Evolutionary conservation across 2,797 vertebrate species (phyloP), one percentile per base, ranked within the genome.

Genomic region (Holocentrus rufus): DNA sequence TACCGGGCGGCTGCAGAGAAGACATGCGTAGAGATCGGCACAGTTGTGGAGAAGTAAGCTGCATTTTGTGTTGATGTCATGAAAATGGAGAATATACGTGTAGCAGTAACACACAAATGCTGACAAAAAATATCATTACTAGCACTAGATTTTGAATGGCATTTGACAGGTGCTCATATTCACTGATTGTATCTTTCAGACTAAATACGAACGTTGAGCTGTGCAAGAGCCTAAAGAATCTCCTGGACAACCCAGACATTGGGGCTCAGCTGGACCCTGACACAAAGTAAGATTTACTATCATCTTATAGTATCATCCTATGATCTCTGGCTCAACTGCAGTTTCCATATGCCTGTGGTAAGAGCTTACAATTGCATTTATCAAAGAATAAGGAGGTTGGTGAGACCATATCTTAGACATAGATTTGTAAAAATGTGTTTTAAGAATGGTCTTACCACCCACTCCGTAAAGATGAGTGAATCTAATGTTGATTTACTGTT

Each of bases 121-220:
- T 18, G 44, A 17, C 47, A 22, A 50, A 50, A 9, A 9, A 31
- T 56, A 7, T 34, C 1, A 7, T n/a, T 56, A n/a, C 3, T 31
- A 31, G 5, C 15, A 15, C 13, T 3, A 0, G 31, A 34, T 31
- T 17, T 39, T 62, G 1, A 79, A 17, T 58, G 27, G 1, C 7
- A 34, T 18, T 60, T 58, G n/a, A 47, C 42, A 36, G 6, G 60
- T 65, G 44, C 27, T 75, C 10, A 58, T 9, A 1, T 68, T 49
- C 72, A 0, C 11, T 74, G 5, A 1, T 53, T 69, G 42, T 84
- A 14, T 79, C n/a, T 79, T 80, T 73, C 87, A 99, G 98, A 79
- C 91, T 99, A 83, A 99, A 99, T 91, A 99, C 98, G 13, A 96
- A 99, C 86, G 94, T 97, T 72, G 95, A 98, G 13, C 87, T 99